A percentile compares a stretch with the other conserved stretches of the same genome.
Conservation (phyloP, 2,113 vertebrate species). For the Cryptoleucopteryx plumbea region DNA sequence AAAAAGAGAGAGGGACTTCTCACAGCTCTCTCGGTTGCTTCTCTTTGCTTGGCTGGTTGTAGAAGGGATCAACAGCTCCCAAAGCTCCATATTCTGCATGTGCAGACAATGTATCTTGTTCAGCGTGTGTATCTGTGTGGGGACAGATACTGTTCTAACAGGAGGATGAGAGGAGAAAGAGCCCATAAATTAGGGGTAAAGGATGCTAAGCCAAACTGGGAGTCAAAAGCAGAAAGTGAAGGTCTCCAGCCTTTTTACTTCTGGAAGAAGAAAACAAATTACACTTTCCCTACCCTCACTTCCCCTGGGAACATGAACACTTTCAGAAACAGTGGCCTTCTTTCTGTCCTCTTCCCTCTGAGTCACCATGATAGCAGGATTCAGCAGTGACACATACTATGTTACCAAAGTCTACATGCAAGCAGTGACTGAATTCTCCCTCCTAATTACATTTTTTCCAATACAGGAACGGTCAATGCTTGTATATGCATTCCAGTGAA, state of each 20-base stretch:
- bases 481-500: background rate
- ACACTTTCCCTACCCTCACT: background rate
- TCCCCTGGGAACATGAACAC: background rate
- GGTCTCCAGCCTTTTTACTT: background rate
- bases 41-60: background rate
- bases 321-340: background rate
- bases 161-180: background rate
- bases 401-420: background rate
- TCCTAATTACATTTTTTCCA: background rate
- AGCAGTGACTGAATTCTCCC: background rate
- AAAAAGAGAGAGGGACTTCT: background rate
- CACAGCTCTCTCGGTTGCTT: background rate
- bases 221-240: background rate
- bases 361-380: background rate
- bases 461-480: background rate
- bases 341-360: background rate
- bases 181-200: background rate
- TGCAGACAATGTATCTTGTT: background rate
- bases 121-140: fast-evolving
- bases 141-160: background rate
- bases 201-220: background rate
- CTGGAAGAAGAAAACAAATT: background rate
- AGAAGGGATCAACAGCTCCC: background rate
- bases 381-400: background rate
- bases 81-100: background rate